Evolutionary conservation across 2,888 invertebrate genomes (phyloP), one percentile per base, ranked within the genome.

Genomic region (Hoplodrina ambigua): DNA sequence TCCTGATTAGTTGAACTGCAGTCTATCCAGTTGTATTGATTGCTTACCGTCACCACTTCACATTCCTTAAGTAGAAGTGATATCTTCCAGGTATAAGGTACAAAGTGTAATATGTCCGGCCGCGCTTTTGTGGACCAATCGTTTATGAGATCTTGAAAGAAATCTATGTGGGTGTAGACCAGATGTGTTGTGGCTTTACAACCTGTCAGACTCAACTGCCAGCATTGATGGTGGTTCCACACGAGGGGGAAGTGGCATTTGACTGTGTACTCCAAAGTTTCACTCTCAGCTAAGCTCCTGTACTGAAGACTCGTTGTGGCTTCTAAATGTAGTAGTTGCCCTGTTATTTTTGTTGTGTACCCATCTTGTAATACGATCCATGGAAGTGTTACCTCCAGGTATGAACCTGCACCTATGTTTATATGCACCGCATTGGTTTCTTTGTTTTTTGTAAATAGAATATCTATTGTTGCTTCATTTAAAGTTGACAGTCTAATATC

Each of bases 21-120:
- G 93, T 99, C 99, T 82, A 99, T 98, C 99, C 99, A 99, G 93
- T 99, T 99, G 92, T 98, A 98, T 90, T 99, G 99, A 94, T 99
- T 99, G 87, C 99, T 98, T 19, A 99, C 96, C 54, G 99, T 98
- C 1, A 99, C 97, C 19, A 99, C 96, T 94, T 99, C 99, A 93
- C 99, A 99, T 93, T 99, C 99, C 91, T 99, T 99, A 30, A 99
- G 94, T 11, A 98, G 96, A 74, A 99, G 96, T 75, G 98, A 98
- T 87, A 99, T 98, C 89, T 98, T 98, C 98, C 99, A 99, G 0
- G 99, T 99, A 92, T 99, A 99, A 2, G 99, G 99, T 65, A 99
- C 98, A 94, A 99, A 99, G 88, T 98, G 98, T 69, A 99, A 96
- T 66, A 99, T 97, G 91, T 99, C 99, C 0, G 99, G 99, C 17